These are phyloP conservation scores for Onthophagus sagittarius DNA, from an alignment of 2,888 invertebrate genomes.

Conservation along the genomic window DNA sequence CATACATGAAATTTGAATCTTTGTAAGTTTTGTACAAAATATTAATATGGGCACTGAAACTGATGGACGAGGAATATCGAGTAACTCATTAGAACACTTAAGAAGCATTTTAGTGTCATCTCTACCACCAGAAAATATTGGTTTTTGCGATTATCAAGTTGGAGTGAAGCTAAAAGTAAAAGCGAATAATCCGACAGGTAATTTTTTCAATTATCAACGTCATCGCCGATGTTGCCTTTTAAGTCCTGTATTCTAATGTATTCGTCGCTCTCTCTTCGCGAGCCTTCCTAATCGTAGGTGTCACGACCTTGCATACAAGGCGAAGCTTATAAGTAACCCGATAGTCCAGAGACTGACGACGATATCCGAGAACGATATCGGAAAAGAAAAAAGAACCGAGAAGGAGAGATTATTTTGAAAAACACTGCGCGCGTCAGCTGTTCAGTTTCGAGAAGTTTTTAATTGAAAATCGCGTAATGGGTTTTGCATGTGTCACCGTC, in stretches of 20 bases:
- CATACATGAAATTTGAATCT: background rate
- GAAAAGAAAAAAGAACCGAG: too few relatives aligned
- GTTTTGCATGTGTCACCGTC: background rate
- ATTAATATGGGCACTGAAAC: slow-evolving; percentile 30
- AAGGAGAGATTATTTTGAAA: background rate
- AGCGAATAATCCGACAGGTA: slow-evolving; percentile 25
- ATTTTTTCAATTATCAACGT: slow-evolving; percentile 14
- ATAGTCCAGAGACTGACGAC: background rate
- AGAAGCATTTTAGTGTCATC: slow-evolving; percentile 56
- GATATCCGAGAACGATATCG: background rate
- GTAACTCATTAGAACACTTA: slow-evolving; percentile 53
- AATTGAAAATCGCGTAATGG: background rate
- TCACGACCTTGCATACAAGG: background rate
- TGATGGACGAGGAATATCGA: slow-evolving; percentile 47
- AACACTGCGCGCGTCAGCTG: background rate
- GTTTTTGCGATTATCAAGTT: slow-evolving; percentile 45
- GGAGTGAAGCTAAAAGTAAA: slow-evolving; percentile 26
- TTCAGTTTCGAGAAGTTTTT: background rate
- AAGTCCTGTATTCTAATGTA: background rate
- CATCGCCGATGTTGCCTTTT: background rate
- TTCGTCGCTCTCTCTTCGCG: background rate
- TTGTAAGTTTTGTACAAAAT: background rate
- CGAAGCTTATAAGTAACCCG: background rate
- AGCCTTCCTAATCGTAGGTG: background rate
- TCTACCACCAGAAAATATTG: slow-evolving; percentile 55